Conservation (phyloP, 1,140 invertebrate species). For the Calliphora vicina region DNA sequence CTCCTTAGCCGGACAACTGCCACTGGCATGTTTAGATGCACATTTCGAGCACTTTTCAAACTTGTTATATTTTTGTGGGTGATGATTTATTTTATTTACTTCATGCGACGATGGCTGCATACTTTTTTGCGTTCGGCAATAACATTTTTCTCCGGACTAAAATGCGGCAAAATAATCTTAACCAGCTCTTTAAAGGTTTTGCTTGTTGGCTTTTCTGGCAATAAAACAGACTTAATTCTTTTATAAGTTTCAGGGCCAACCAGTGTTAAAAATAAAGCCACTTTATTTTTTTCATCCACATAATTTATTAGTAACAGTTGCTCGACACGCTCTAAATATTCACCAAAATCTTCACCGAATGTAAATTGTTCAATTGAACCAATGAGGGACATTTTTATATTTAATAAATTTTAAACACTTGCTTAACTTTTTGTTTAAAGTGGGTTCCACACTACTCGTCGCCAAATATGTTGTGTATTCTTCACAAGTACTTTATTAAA, state of each 20-base stretch:
- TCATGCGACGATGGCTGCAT: background rate
- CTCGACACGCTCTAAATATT: background rate
- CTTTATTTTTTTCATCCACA: conserved; percentile 10
- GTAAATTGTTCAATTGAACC: background rate
- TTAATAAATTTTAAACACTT: no score
- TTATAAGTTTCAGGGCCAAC: conserved; percentile 15
- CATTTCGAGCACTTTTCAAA: background rate
- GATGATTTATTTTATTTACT: background rate
- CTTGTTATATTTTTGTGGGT: background rate
- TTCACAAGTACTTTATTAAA: no score
- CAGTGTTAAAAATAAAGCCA: conserved; percentile 15
- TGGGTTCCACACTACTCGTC: no score
- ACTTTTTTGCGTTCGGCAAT: background rate
- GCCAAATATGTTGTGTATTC: no score
- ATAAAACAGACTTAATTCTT: background rate
- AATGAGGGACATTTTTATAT: background rate
- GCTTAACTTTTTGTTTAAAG: no score
- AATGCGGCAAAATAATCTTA: background rate
- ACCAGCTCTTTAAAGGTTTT: background rate
- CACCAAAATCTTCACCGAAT: background rate
- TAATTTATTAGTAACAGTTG: background rate
- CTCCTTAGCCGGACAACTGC: background rate
- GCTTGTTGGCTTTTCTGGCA: background rate
- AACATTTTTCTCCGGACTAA: background rate
- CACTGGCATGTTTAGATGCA: background rate